Evolutionary conservation across 2,888 invertebrate species (phyloP).

Genomic region (Fragum fragum): DNA sequence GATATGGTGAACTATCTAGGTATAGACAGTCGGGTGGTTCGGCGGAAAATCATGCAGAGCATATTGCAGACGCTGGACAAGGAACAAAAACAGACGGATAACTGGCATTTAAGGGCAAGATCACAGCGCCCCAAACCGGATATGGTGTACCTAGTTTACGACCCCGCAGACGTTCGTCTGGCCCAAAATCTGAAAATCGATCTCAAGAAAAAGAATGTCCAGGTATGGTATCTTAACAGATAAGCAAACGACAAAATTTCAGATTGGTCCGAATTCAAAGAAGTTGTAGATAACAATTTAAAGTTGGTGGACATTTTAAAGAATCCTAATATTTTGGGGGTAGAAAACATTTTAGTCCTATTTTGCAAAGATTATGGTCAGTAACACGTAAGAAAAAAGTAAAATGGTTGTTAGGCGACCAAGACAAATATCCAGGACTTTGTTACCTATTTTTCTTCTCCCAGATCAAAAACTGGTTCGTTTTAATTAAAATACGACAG

Average conservation of each 20-base stretch:
- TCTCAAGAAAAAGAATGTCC: conserved; percentile 81
- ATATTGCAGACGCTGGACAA: conserved; percentile 82
- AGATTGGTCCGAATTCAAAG: no score
- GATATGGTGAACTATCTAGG: conserved; percentile 84
- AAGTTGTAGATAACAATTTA: no score
- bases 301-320: no score
- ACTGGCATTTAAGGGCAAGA: conserved; percentile 85
- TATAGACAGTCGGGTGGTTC: conserved; percentile 84
- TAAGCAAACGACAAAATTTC: no score
- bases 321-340: no score
- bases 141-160: conserved; percentile 84
- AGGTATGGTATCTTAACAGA: conserved; percentile 70
- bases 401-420: no score
- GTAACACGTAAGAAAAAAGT: no score
- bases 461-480: no score
- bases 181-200: conserved; percentile 85
- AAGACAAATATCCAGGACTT: no score
- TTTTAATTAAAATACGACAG: no score
- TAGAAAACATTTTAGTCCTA: no score
- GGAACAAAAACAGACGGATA: conserved; percentile 83
- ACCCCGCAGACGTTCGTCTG: conserved; percentile 84
- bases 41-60: conserved; percentile 86
- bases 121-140: conserved; percentile 81
- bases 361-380: no score
- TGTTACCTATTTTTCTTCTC: background rate